phyloP scores from a whole-genome alignment of 2,888 invertebrate species.

The Zaprionus bogoriensis region DNA sequence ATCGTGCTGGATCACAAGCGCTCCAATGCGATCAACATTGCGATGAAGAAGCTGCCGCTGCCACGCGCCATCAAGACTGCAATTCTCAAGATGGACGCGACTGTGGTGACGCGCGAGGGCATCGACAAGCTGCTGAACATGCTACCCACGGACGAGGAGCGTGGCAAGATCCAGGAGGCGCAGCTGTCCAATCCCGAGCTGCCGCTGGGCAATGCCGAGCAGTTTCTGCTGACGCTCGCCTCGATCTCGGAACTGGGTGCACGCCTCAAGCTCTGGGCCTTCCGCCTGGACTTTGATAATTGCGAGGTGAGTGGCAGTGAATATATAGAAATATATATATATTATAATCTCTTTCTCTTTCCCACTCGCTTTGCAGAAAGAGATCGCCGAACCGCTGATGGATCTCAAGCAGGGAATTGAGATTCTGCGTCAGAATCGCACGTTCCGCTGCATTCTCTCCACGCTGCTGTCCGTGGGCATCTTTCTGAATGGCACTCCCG shows the following conservation, averaged over 20 bases:
- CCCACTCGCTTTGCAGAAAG: constrained; percentile 85
- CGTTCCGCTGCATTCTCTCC: constrained; percentile 96
- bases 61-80: constrained; percentile 99
- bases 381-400: constrained; percentile 99
- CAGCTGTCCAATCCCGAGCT: constrained; percentile 84
- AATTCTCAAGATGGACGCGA: constrained; percentile 99
- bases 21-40: constrained; percentile 99
- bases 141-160: constrained; percentile 98
- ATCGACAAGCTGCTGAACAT: constrained; percentile 98
- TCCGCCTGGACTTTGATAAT: constrained; percentile 98
- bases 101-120: constrained; percentile 98
- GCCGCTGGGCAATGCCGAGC: constrained; percentile 94
- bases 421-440: constrained; percentile 94
- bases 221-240: constrained; percentile 97
- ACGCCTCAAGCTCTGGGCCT: constrained; percentile 97
- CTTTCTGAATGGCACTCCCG: constrained; percentile 95
- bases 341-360: background rate
- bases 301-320: constrained; percentile 87
- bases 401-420: constrained; percentile 98
- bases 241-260: constrained; percentile 97
- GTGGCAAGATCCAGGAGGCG: constrained; percentile 97
- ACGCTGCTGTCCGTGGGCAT: constrained; percentile 97
- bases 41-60: constrained; percentile 99
- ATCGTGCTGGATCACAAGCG: constrained; percentile 98
- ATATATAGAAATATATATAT: background rate